Conservation (phyloP, 2,888 invertebrate species). For the Nemapogon koenigi region DNA sequence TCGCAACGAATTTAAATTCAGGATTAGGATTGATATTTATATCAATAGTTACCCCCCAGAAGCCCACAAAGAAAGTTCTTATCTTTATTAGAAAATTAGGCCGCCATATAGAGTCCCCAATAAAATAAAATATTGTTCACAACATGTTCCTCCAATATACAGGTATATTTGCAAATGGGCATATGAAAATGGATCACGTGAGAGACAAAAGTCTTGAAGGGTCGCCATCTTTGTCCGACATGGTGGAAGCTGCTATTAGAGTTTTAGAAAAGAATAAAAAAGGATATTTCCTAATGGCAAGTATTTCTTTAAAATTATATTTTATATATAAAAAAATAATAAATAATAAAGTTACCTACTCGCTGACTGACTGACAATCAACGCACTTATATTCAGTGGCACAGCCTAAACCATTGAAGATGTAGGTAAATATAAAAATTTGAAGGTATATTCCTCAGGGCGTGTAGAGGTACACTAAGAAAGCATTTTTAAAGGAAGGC, state of each 20-base stretch:
- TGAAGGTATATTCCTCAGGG: too few species aligned
- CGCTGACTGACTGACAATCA: background rate
- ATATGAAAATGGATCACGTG: conserved; percentile 76
- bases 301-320: too few species aligned
- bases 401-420: background rate
- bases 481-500: too few species aligned
- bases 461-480: too few species aligned
- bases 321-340: background rate
- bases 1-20: too few species aligned
- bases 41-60: too few species aligned
- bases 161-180: conserved; percentile 84
- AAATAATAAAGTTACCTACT: background rate
- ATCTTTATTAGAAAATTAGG: too few species aligned
- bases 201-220: conserved; percentile 69
- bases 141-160: too few species aligned
- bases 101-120: too few species aligned
- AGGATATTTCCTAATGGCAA: conserved; percentile 78
- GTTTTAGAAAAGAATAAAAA: conserved; percentile 69
- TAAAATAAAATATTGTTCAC: too few species aligned
- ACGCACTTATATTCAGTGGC: background rate
- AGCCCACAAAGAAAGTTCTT: too few species aligned
- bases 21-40: too few species aligned
- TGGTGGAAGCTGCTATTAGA: conserved; percentile 80
- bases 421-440: background rate
- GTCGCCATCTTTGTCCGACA: conserved; percentile 79